Evolutionary conservation across 2,797 vertebrate genomes (phyloP).

Genomic region (Babyrousa celebensis): DNA sequence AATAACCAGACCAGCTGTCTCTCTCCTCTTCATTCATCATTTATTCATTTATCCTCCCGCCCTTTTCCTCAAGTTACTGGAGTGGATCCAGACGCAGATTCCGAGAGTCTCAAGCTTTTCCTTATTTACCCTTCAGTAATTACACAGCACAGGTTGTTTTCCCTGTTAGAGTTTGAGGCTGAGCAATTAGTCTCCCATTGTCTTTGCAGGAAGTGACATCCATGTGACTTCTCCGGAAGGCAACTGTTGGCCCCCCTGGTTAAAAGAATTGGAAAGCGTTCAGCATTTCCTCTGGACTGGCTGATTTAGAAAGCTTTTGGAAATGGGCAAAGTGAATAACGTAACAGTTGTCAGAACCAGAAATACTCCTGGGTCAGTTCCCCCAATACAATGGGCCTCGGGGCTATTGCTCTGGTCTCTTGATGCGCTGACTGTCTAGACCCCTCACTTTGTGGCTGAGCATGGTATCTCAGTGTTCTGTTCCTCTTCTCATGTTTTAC

Average conservation of each 20-base stretch:
- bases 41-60: rapidly evolving
- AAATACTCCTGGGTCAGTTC: constrained; percentile 40
- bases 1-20: constrained; percentile 55
- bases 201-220: constrained; percentile 84
- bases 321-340: constrained; percentile 29
- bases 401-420: neutral
- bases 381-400: neutral
- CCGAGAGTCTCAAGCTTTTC: constrained; percentile 66
- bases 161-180: constrained; percentile 47
- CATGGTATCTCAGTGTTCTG: neutral
- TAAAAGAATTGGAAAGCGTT: constrained; percentile 76
- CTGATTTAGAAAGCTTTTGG: constrained; percentile 69
- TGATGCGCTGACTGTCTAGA: neutral
- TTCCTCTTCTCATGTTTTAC: neutral
- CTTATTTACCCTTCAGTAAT: constrained; percentile 81
- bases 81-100: constrained; percentile 66
- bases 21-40: neutral
- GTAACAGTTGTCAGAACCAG: neutral
- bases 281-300: constrained; percentile 61
- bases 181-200: constrained; percentile 83
- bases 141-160: constrained; percentile 75
- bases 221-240: constrained; percentile 76
- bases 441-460: neutral
- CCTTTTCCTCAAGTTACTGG: constrained; percentile 42
- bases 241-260: constrained; percentile 66